phyloP scores from a whole-genome alignment of 2,888 invertebrate genomes.

The Patella depressa region DNA sequence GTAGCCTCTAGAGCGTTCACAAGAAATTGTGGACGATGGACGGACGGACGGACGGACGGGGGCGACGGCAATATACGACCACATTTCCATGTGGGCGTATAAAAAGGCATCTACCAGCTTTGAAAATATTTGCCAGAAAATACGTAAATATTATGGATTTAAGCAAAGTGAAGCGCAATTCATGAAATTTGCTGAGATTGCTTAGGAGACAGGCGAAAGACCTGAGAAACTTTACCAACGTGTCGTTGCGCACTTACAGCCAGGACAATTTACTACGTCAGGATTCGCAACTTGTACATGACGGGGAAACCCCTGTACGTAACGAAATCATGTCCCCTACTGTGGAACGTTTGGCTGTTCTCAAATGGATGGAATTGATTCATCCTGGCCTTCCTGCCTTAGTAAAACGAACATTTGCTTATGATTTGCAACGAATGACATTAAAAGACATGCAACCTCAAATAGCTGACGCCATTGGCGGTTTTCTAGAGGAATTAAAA shows the following conservation, averaged over 20 bases:
- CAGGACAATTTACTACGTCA: slow-evolving; percentile 22
- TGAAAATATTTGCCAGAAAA: slow-evolving; percentile 35
- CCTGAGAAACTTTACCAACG: no score
- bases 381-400: slow-evolving; percentile 21
- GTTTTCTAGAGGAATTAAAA: not conserved
- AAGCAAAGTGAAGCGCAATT: slow-evolving; percentile 20
- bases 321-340: slow-evolving; percentile 33
- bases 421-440: slow-evolving; percentile 18
- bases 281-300: slow-evolving; percentile 29
- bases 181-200: slow-evolving; percentile 33
- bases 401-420: slow-evolving; percentile 20
- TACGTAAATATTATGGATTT: slow-evolving; percentile 38
- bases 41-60: no score
- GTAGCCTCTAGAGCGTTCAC: no score
- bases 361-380: slow-evolving; percentile 30
- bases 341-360: slow-evolving; percentile 28
- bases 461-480: slow-evolving; percentile 1
- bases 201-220: slow-evolving; percentile 30
- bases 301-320: slow-evolving; percentile 14
- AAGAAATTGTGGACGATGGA: no score
- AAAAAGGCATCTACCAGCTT: slow-evolving; percentile 31
- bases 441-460: slow-evolving; percentile 7
- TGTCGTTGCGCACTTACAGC: slow-evolving; percentile 9
- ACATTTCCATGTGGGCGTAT: no score
- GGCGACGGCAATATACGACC: no score